Evolutionary conservation across 1,140 invertebrate species (phyloP).

Genomic region (Ruditapes philippinarum): DNA sequence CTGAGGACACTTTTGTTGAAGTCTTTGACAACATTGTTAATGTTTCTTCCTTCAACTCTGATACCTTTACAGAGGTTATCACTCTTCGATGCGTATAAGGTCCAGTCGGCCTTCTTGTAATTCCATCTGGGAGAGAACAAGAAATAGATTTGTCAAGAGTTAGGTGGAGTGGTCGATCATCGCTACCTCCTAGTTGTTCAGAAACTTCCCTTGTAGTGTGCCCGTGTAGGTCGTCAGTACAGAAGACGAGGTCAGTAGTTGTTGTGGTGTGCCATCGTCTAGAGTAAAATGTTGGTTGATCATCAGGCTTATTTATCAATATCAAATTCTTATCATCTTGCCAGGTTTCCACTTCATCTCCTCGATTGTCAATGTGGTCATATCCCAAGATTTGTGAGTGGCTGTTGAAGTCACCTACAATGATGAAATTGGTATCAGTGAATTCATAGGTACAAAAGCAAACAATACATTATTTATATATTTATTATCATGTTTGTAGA

Average conservation of each 20-base stretch:
- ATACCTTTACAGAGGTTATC: neutral
- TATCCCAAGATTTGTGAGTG: too few species aligned
- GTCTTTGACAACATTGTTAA: neutral
- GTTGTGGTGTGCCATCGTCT: conserved; percentile 62
- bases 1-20: conserved; percentile 38
- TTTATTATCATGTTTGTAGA: too few species aligned
- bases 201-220: too few species aligned
- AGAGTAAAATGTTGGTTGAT: conserved; percentile 52
- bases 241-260: conserved; percentile 60
- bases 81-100: neutral
- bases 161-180: neutral
- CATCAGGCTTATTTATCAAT: conserved; percentile 13
- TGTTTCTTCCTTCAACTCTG: neutral
- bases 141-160: neutral
- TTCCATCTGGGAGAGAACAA: conserved; percentile 19
- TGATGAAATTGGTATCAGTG: too few species aligned
- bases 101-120: conserved; percentile 64
- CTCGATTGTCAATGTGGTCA: too few species aligned
- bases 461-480: too few species aligned
- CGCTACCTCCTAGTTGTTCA: conserved; percentile 58
- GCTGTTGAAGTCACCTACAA: too few species aligned
- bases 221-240: too few species aligned
- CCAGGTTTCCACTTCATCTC: too few species aligned
- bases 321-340: conserved; percentile 41
- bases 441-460: too few species aligned